A percentile compares a stretch with the other conserved stretches of the same genome.
These are phyloP conservation scores for Hymenochirus boettgeri DNA, from an alignment of 2,113 vertebrate species.

Conservation along the genomic window DNA sequence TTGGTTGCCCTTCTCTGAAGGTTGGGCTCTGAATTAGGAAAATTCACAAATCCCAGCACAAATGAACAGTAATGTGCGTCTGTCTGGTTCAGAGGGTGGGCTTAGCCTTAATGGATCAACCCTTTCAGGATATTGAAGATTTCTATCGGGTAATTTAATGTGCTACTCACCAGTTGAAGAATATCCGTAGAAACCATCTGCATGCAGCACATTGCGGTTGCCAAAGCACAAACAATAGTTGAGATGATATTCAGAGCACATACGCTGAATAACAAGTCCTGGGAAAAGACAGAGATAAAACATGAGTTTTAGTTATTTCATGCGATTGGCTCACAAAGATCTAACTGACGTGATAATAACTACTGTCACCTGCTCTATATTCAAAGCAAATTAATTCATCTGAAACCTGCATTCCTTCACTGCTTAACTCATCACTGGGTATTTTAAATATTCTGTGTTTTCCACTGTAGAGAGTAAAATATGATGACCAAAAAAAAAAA, in stretches of 20 bases:
- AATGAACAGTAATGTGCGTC: no score
- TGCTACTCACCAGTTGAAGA: constrained; percentile 90
- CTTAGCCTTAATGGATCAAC: no score
- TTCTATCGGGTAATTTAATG: no score
- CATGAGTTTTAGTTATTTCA: constrained; percentile 42
- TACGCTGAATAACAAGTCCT: constrained; percentile 96
- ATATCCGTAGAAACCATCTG: constrained; percentile 97
- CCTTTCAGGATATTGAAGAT: no score
- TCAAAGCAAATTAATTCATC: constrained; percentile 16
- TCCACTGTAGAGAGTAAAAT: no score
- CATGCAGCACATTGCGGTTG: constrained; percentile 98
- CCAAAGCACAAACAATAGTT: constrained; percentile 94
- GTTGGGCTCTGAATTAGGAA: no score
- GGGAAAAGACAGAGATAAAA: constrained; percentile 43
- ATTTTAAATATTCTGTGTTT: constrained; percentile 1
- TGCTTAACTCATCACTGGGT: constrained; percentile 12
- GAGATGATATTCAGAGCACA: constrained; percentile 96
- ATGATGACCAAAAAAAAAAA: no score
- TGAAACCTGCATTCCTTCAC: constrained; percentile 3
- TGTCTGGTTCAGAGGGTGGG: no score
- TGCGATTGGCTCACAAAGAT: constrained; percentile 23
- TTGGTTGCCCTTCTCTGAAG: no score
- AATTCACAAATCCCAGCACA: no score
- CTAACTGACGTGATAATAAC: constrained; percentile 26
- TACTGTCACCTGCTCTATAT: constrained; percentile 2